Conservation (phyloP, 2,113 vertebrate genomes). For the Sylvietta virens region DNA sequence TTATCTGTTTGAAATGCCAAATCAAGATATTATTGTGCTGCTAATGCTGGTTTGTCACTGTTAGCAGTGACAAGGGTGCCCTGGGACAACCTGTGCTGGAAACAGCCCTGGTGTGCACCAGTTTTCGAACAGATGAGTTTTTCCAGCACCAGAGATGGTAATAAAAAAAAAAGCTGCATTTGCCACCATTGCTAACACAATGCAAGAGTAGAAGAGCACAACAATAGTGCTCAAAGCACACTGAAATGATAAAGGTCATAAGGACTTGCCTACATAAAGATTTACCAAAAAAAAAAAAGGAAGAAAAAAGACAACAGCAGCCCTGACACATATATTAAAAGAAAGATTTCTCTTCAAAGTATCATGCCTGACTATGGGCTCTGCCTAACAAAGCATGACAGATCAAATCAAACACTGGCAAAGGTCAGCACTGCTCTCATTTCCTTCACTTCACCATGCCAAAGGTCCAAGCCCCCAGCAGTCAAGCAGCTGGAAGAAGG, state of each 20-base stretch:
- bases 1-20: not conserved
- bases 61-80: not conserved
- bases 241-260: not conserved
- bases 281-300: not conserved
- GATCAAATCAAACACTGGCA: not conserved
- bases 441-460: not conserved
- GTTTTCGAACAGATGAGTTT: not conserved
- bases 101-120: not conserved
- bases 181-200: not conserved
- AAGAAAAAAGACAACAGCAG: not conserved
- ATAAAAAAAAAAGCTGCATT: not conserved
- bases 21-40: not conserved
- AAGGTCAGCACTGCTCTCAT: not conserved
- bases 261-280: not conserved
- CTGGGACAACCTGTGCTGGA: not conserved
- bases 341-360: not conserved
- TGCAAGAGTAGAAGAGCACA: not conserved
- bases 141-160: rapidly evolving
- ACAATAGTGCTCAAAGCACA: not conserved
- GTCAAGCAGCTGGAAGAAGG: not conserved
- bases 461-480: not conserved
- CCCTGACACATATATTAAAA: not conserved
- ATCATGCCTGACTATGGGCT: not conserved
- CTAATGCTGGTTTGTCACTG: not conserved
- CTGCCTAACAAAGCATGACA: not conserved